A percentile compares a stretch with the other conserved stretches of the same genome.
Evolutionary conservation across 2,888 invertebrate genomes (phyloP).

Genomic region (Xanthia togata): DNA sequence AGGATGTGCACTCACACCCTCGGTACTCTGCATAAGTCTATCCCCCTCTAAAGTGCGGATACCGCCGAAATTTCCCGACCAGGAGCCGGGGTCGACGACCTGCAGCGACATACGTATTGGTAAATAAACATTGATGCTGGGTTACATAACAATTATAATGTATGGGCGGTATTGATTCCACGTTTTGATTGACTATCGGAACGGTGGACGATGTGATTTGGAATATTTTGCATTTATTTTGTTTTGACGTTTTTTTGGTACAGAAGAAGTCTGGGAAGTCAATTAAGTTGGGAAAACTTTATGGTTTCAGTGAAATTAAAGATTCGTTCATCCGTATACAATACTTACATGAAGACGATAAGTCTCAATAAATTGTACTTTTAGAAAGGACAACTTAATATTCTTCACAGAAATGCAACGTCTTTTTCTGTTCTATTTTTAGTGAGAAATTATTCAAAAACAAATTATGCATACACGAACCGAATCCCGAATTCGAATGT

Average conservation of each 20-base stretch:
- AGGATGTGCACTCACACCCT: slow-evolving; percentile 79
- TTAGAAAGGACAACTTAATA: background rate
- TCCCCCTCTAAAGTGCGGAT: slow-evolving; percentile 84
- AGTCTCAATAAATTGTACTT: background rate
- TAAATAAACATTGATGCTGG: slow-evolving; percentile 87
- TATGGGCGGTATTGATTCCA: slow-evolving; percentile 55
- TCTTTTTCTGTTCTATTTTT: slow-evolving; percentile 16
- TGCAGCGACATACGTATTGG: slow-evolving; percentile 85
- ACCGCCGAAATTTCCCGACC: slow-evolving; percentile 87
- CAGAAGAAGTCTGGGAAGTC: background rate
- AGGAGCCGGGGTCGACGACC: slow-evolving; percentile 85
- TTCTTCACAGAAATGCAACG: background rate
- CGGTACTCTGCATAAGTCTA: slow-evolving; percentile 75
- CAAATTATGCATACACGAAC: slow-evolving; percentile 40
- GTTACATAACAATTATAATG: slow-evolving; percentile 80
- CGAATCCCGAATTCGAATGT: slow-evolving; percentile 25
- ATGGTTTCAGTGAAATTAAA: background rate
- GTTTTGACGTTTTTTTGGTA: background rate
- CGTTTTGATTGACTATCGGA: slow-evolving; percentile 45
- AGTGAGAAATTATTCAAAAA: slow-evolving; percentile 27
- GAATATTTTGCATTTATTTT: slow-evolving; percentile 25
- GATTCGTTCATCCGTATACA: background rate
- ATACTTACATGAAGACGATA: background rate
- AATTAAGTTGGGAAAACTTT: background rate
- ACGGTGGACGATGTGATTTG: slow-evolving; percentile 1